Evolutionary conservation across 1,140 invertebrate genomes (phyloP).

Genomic region (Panulirus ornatus): DNA sequence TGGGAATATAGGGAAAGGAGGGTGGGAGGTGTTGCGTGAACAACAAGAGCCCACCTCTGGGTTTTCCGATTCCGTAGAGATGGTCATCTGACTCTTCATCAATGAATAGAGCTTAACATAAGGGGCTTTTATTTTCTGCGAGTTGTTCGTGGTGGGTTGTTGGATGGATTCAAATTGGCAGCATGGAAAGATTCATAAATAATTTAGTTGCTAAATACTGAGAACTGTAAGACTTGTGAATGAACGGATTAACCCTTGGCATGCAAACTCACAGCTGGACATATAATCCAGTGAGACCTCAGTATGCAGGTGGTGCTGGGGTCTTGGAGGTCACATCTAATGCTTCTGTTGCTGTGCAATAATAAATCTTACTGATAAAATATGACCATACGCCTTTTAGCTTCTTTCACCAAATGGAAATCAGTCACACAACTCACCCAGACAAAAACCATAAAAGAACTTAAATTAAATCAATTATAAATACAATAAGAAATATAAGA

Average conservation of each 20-base stretch:
- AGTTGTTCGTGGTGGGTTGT: constrained; percentile 36
- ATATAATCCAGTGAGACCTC: neutral
- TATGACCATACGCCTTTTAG: neutral
- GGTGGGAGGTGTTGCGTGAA: constrained; percentile 23
- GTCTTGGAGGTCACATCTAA: neutral
- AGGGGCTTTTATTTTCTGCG: constrained; percentile 94
- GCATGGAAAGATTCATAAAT: constrained; percentile 65
- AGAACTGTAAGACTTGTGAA: neutral
- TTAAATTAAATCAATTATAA: neutral
- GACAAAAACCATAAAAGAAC: neutral
- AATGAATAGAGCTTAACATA: constrained; percentile 96
- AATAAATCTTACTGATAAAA: neutral
- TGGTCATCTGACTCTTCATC: constrained; percentile 90
- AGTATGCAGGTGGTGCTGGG: neutral
- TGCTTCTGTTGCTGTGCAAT: neutral
- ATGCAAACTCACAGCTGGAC: constrained; percentile 10
- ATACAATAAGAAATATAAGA: neutral
- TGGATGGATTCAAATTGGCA: constrained; percentile 61
- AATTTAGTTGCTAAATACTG: constrained; percentile 34
- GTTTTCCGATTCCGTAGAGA: constrained; percentile 75
- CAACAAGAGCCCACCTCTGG: constrained; percentile 77
- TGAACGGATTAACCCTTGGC: constrained; percentile 15
- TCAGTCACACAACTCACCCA: neutral
- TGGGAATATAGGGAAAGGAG: neutral
- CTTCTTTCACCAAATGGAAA: neutral